Base-by-base conservation (phyloP, 2,113 vertebrate genomes). In the Nerophis ophidion region DNA sequence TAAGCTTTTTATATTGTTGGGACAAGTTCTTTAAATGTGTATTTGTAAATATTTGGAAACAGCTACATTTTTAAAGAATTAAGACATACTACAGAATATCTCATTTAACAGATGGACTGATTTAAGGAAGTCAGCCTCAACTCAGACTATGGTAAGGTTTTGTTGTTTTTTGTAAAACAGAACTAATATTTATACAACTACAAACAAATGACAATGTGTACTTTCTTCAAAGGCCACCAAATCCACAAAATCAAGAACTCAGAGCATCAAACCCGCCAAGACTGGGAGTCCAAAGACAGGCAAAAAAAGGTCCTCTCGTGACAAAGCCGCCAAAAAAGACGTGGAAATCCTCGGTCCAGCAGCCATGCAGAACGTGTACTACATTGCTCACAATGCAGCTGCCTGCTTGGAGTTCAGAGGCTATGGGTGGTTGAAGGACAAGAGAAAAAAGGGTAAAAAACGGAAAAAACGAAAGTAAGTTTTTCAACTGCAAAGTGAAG, bases 301-400 rank as follows among this genome's bases (percentile, higher is more conserved):
- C 1, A 66, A 26, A 52, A 71, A 34, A 56, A 77, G 52, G 82
- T 88, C 81, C 2, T 42, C 70, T 0, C 84, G 81, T 62, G 61
- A 5, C 2, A 90, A 91, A 84, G 14, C 80, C 35, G 19, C 14
- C 0, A 48, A 42, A 38, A 61, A 47, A 0, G 84, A 89, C 4
- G 88, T 83, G 66, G 88, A 96, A 72, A 75, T 94, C 44, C 58
- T 94, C 38, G 89, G 90, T 71, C 86, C 91, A 0, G 90, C 85
- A 0, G 92, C 92, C 63, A 90, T 93, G 92, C 83, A 93, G 65
- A 96, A 94, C 0, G 68, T 91, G 7, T 91, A 93, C 86, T 98
- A 95, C 77, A 84, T 95, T 7, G 88, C 88, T 0, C 93, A 97
- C 85, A 94, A 94, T 14, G 92, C 82, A 0, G 60, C 89, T 0